A percentile compares a stretch with the other conserved stretches of the same genome.
phyloP scores from a whole-genome alignment of 2,113 vertebrate genomes.

The Indri indri region DNA sequence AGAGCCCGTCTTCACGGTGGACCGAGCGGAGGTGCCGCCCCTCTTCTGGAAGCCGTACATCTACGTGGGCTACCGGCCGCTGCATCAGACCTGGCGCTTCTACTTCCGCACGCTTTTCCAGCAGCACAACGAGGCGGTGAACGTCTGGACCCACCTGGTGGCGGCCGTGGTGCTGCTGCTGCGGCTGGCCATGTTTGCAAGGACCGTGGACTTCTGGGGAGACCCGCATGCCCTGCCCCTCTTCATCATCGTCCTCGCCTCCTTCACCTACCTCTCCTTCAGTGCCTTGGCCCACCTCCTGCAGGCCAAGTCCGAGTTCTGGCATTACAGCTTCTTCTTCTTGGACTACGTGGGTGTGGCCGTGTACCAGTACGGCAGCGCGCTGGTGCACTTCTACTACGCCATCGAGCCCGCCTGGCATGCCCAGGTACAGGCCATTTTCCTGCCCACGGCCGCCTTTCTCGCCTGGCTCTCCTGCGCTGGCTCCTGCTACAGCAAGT shows the following conservation, averaged over 20 bases:
- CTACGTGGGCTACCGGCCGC: conserved; percentile 90
- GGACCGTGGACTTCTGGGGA: conserved; percentile 90
- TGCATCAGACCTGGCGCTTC: conserved; percentile 92
- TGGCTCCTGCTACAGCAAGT: conserved; percentile 95
- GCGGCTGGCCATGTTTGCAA: conserved; percentile 88
- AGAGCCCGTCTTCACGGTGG: conserved; percentile 88
- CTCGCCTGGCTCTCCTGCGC: conserved; percentile 95
- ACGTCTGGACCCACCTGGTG: conserved; percentile 95
- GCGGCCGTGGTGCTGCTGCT: conserved; percentile 90
- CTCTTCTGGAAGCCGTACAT: conserved; percentile 96
- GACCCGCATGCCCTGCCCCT: conserved; percentile 93
- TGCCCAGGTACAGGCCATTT: conserved; percentile 83
- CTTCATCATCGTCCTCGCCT: conserved; percentile 90
- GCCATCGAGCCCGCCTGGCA: conserved; percentile 93
- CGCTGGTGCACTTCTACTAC: conserved; percentile 94
- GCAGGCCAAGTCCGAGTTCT: conserved; percentile 96
- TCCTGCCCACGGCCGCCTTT: conserved; percentile 88
- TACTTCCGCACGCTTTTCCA: conserved; percentile 95
- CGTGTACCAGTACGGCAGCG: conserved; percentile 94
- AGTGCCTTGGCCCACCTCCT: conserved; percentile 95
- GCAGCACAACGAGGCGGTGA: conserved; percentile 95
- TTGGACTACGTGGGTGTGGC: conserved; percentile 96
- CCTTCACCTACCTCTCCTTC: conserved; percentile 93
- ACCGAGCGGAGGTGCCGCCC: conserved; percentile 89
- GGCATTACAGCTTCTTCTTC: conserved; percentile 97